Conservation (phyloP, 1,140 invertebrate genomes). For the Euglossa dilemma region DNA sequence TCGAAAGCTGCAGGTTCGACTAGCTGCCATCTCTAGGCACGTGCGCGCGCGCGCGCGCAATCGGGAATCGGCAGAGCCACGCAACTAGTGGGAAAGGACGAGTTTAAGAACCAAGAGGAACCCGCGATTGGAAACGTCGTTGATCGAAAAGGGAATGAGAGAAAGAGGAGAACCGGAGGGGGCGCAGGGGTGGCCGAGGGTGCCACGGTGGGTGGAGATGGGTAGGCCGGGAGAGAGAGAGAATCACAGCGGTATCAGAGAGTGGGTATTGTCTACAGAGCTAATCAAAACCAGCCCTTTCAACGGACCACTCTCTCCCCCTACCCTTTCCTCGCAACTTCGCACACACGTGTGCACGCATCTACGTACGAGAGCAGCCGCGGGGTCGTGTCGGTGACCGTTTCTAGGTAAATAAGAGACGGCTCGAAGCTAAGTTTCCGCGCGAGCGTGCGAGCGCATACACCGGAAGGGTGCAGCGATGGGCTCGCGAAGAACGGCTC, state of each 20-base stretch:
- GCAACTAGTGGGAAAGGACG: conserved; percentile 22
- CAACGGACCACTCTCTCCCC: conserved; percentile 74
- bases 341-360: conserved; percentile 12
- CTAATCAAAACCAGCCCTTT: conserved; percentile 83
- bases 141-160: neutral
- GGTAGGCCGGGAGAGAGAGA: conserved; percentile 55
- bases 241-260: conserved; percentile 76
- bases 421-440: conserved; percentile 51
- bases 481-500: neutral
- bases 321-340: conserved; percentile 23
- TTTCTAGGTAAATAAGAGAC: conserved; percentile 60
- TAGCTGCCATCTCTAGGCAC: neutral
- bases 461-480: neutral
- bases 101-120: neutral
- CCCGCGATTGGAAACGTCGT: conserved; percentile 6
- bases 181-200: conserved; percentile 59
- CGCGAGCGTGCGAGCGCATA: neutral
- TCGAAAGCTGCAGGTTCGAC: neutral
- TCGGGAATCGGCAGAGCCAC: neutral
- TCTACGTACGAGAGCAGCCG: neutral
- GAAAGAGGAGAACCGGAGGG: conserved; percentile 49
- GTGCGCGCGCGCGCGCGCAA: neutral
- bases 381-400: conserved; percentile 19
- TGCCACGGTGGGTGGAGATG: conserved; percentile 54
- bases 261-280: conserved; percentile 82